These are phyloP conservation scores for Hoplodrina ambigua DNA, from an alignment of 2,888 invertebrate genomes.

Conservation along the genomic window DNA sequence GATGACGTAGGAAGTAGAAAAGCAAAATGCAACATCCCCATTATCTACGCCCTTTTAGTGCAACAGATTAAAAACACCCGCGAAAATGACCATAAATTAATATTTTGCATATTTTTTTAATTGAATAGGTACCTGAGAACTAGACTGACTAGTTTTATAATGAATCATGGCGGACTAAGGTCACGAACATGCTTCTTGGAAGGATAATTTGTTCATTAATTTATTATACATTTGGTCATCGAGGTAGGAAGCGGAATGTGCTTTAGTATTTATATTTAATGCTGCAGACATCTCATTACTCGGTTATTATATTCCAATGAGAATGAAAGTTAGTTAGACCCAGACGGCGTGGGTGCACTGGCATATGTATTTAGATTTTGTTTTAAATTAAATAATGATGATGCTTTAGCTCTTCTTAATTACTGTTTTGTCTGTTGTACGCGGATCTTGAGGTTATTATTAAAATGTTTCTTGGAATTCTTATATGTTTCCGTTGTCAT, in stretches of 20 bases:
- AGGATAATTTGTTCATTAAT: slow-evolving; percentile 71
- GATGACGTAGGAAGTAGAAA: background rate
- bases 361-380: slow-evolving; percentile 26
- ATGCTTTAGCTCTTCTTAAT: slow-evolving; percentile 23
- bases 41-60: slow-evolving; percentile 45
- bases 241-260: slow-evolving; percentile 62
- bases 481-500: slow-evolving; percentile 7
- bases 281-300: slow-evolving; percentile 42
- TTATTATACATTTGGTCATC: slow-evolving; percentile 61
- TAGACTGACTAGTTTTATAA: slow-evolving; percentile 64
- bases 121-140: slow-evolving; percentile 58
- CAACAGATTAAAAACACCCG: slow-evolving; percentile 31
- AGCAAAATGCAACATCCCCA: slow-evolving; percentile 3
- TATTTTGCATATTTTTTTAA: slow-evolving; percentile 31
- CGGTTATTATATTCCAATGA: slow-evolving; percentile 34
- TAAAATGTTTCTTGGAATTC: slow-evolving; percentile 17
- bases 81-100: slow-evolving; percentile 44
- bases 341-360: slow-evolving; percentile 45
- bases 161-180: slow-evolving; percentile 66
- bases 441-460: slow-evolving; percentile 19
- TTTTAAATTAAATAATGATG: slow-evolving; percentile 36
- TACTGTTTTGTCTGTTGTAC: slow-evolving; percentile 8
- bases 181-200: slow-evolving; percentile 70
- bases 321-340: slow-evolving; percentile 47
- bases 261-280: slow-evolving; percentile 50